Evolutionary conservation across 2,888 invertebrate species (phyloP).

Genomic region (Netelia inedita): DNA sequence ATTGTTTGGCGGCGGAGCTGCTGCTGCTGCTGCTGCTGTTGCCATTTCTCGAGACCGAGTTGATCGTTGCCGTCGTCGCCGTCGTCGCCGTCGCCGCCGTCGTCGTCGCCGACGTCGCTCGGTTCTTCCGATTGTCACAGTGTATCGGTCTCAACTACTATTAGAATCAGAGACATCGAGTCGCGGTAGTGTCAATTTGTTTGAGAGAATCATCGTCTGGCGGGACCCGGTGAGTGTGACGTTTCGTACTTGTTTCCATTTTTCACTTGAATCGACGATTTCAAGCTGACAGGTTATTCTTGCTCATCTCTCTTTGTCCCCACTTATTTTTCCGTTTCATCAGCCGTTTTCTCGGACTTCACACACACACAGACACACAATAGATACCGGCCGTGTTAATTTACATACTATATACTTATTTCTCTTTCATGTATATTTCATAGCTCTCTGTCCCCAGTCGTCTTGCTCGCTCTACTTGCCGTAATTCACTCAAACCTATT

Average conservation of each 20-base stretch:
- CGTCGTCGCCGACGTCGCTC: constrained; percentile 73
- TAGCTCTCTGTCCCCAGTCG: background rate
- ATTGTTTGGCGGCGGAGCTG: constrained; percentile 75
- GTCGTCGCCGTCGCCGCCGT: constrained; percentile 72
- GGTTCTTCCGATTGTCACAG: constrained; percentile 8
- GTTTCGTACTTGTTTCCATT: constrained; percentile 44
- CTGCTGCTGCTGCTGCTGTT: constrained; percentile 77
- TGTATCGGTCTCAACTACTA: background rate
- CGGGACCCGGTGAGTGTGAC: constrained; percentile 56
- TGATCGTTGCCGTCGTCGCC: constrained; percentile 72
- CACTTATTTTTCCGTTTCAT: background rate
- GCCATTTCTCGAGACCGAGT: constrained; percentile 76
- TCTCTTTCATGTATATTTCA: background rate
- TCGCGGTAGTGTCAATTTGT: background rate
- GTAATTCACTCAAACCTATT: background rate
- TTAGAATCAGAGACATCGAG: background rate
- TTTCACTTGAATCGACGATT: background rate
- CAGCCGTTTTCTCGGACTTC: background rate
- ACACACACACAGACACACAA: background rate
- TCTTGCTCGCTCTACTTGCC: background rate
- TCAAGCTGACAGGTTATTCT: background rate
- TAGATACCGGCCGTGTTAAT: background rate
- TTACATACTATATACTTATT: background rate
- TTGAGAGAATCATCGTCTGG: constrained; percentile 38
- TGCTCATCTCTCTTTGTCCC: background rate